Evolutionary conservation across 2,797 vertebrate species (phyloP).

Genomic region (Propithecus deckenii): DNA sequence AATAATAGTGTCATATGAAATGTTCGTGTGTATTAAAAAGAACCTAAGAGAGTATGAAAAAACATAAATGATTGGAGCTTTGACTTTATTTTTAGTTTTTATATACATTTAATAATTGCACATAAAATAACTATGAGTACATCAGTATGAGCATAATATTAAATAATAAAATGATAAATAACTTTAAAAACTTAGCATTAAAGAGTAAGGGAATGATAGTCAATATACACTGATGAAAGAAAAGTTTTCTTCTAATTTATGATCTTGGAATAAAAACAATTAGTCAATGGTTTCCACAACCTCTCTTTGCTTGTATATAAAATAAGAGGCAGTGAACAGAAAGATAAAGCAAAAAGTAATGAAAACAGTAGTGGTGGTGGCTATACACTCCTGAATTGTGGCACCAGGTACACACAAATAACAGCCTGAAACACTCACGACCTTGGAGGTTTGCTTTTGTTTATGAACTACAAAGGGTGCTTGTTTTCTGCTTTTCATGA

Average conservation of each 20-base stretch:
- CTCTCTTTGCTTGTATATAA: not conserved
- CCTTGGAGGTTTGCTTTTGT: not conserved
- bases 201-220: not conserved
- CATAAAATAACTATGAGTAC: not conserved
- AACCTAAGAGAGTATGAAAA: not conserved
- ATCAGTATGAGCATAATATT: accelerated
- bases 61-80: not conserved
- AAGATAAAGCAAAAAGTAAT: not conserved
- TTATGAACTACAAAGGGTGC: not conserved
- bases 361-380: not conserved
- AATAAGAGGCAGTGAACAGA: not conserved
- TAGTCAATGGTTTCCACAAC: not conserved
- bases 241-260: not conserved
- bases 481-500: not conserved
- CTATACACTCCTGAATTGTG: not conserved
- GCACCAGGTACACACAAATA: not conserved
- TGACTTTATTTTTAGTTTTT: not conserved
- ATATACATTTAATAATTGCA: not conserved
- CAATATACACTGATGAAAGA: not conserved
- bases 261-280: not conserved
- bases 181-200: not conserved
- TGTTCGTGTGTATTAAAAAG: not conserved
- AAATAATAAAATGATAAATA: not conserved
- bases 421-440: not conserved
- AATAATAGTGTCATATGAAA: accelerated